Base-by-base conservation (phyloP, 2,113 vertebrate genomes). In the Chlorodrepanis virens region DNA sequence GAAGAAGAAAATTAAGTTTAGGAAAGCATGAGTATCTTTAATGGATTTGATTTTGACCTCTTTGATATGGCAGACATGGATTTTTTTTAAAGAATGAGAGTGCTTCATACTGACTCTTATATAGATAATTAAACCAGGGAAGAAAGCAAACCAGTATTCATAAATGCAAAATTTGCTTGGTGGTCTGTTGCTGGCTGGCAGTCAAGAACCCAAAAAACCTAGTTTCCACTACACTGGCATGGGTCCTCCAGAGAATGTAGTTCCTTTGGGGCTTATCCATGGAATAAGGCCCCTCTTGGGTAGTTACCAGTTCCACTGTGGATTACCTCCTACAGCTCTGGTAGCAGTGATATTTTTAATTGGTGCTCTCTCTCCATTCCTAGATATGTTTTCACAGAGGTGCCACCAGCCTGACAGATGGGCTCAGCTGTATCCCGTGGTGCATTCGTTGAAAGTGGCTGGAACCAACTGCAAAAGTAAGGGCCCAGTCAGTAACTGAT, bases 201-300 rank as follows among this genome's bases (percentile, higher is more conserved):
- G n/a, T 33, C 24, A 81, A 42, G 28, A 82, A 44, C 12, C 5
- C 27, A 33, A 16, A 29, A 14, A 27, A 5, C 7, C 35, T 54
- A 24, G 10, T 71, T 83, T 63, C 20, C 24, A 42, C 17, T 94
- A 25, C 22, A 47, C 17, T 90, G 40, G 6, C 31, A 49, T 28
- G 56, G 7, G 6, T 61, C 28, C 31, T 57, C 15, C 40, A 57
- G 20, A 40, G 16, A 5, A 17, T 18, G 8, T 4, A 44, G 28
- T 4, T 65, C 16, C 37, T 86, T 45, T 61, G 18, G 20, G 47
- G 11, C 8, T 80, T 89, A 24, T 31, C 27, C 44, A 20, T 16
- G 7, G 33, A 14, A 12, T 25, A 20, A 1, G 1, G 18, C 20
- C 28, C 2, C 3, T 54, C 21, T 50, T 57, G 29, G 6, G 3